Conservation (phyloP, 2,888 invertebrate genomes). For the Lasioglossum malachurum region DNA sequence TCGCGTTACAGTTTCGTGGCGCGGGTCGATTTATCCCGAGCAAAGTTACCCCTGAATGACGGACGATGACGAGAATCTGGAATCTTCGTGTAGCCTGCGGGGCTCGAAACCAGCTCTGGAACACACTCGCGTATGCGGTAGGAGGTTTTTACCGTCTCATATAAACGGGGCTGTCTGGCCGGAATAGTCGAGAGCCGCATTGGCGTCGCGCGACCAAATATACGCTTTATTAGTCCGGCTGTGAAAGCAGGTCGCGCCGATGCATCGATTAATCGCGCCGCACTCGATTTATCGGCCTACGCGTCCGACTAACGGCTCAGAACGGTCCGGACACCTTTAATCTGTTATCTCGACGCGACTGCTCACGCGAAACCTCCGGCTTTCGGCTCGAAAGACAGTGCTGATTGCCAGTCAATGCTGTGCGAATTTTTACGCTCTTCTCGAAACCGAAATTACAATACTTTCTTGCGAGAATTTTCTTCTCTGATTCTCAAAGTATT, state of each 20-base stretch:
- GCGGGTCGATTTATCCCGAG: slow-evolving; percentile 62
- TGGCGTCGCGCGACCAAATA: slow-evolving; percentile 59
- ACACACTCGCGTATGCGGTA: slow-evolving; percentile 58
- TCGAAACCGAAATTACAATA: no score
- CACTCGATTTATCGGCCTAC: slow-evolving; percentile 15
- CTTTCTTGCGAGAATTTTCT: no score
- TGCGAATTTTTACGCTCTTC: background rate
- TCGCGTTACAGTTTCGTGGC: slow-evolving; percentile 64
- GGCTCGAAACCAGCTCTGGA: slow-evolving; percentile 67
- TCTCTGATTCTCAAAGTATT: no score
- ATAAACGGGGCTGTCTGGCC: slow-evolving; percentile 60
- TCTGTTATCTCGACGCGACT: slow-evolving; percentile 9
- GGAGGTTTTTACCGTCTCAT: slow-evolving; percentile 69
- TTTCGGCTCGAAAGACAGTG: background rate
- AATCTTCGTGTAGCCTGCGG: slow-evolving; percentile 63
- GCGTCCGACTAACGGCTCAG: background rate
- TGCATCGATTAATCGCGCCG: slow-evolving; percentile 24
- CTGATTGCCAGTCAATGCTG: background rate
- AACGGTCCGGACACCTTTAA: background rate
- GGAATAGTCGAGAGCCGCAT: slow-evolving; percentile 60
- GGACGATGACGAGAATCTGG: slow-evolving; percentile 73
- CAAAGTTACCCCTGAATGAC: slow-evolving; percentile 61
- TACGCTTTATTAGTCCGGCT: slow-evolving; percentile 25
- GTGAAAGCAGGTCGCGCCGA: slow-evolving; percentile 3
- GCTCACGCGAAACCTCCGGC: background rate